These are phyloP conservation scores for Thalassoma bifasciatum DNA, from an alignment of 2,113 vertebrate species.

Conservation along the genomic window DNA sequence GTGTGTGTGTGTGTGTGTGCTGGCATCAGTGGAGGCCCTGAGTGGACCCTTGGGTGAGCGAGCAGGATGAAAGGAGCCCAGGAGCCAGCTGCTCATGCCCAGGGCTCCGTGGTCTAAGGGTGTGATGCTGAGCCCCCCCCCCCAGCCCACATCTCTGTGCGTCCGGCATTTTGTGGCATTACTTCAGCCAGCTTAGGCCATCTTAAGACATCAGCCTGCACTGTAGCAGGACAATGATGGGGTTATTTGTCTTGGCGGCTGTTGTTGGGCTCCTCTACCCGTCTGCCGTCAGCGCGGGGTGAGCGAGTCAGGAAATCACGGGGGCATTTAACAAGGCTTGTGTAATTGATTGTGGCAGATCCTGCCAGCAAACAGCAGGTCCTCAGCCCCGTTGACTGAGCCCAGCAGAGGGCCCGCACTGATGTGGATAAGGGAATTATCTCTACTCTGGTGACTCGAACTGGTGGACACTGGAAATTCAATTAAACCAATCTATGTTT, in stretches of 20 bases:
- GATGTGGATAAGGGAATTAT: conserved; percentile 84
- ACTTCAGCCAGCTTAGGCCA: conserved; percentile 72
- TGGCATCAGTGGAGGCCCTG: conserved; percentile 14
- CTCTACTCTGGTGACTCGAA: conserved; percentile 78
- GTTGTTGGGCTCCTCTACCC: conserved; percentile 60
- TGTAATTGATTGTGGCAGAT: conserved; percentile 85
- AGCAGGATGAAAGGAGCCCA: conserved; percentile 69
- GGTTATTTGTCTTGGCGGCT: conserved; percentile 59
- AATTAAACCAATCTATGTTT: conserved; percentile 80
- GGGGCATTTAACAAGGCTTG: conserved; percentile 79
- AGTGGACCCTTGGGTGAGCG: conserved; percentile 41
- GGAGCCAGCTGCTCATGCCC: conserved; percentile 44
- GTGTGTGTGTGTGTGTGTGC: not conserved
- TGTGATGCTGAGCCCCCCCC: conserved; percentile 32
- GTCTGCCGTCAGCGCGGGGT: conserved; percentile 52
- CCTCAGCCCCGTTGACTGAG: conserved; percentile 69
- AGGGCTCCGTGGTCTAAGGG: conserved; percentile 42
- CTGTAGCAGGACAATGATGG: conserved; percentile 46
- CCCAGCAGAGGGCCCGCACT: conserved; percentile 81
- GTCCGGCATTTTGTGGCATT: conserved; percentile 48
- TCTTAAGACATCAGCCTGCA: conserved; percentile 60
- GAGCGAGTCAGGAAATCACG: conserved; percentile 69
- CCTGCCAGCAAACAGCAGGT: conserved; percentile 81
- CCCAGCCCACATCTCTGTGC: conserved; percentile 22
- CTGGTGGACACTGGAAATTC: conserved; percentile 76